A percentile compares a stretch with the other conserved stretches of the same genome.
phyloP scores from a whole-genome alignment of 2,888 invertebrate genomes.

The Copidosoma aretas region DNA sequence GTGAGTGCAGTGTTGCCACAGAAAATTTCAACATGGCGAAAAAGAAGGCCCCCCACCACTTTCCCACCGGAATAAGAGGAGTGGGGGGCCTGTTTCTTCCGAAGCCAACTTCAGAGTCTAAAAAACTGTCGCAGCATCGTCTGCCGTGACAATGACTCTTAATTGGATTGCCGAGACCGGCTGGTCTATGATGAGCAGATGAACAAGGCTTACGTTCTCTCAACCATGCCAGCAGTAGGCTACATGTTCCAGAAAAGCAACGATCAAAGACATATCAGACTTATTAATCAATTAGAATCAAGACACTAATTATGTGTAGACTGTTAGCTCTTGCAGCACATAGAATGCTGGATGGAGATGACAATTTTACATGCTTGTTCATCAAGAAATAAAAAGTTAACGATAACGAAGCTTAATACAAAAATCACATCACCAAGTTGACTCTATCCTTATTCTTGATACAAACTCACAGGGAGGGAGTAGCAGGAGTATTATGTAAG shows the following conservation, averaged over 20 bases:
- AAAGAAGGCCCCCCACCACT: no score
- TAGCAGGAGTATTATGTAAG: conserved; percentile 63
- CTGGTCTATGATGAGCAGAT: conserved; percentile 69
- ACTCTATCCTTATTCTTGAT: conserved; percentile 69
- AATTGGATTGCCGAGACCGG: no score
- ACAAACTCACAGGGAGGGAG: conserved; percentile 61
- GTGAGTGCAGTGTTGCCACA: no score
- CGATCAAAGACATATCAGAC: conserved; percentile 79
- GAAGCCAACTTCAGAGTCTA: no score
- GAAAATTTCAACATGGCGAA: no score
- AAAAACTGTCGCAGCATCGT: no score
- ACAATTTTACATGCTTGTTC: conserved; percentile 74
- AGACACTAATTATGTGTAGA: conserved; percentile 74
- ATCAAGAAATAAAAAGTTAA: conserved; percentile 74
- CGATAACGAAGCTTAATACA: conserved; percentile 67
- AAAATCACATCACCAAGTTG: conserved; percentile 72
- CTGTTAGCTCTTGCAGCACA: conserved; percentile 81
- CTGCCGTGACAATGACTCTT: no score
- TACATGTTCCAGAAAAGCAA: conserved; percentile 79
- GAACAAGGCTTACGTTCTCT: conserved; percentile 78
- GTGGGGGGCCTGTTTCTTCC: no score
- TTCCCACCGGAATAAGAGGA: no score
- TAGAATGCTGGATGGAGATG: conserved; percentile 78
- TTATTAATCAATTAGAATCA: conserved; percentile 70
- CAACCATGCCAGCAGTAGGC: conserved; percentile 85